Evolutionary conservation across 2,113 vertebrate species (phyloP), one percentile per base, ranked within the genome.

Genomic region (Taxidea taxus): DNA sequence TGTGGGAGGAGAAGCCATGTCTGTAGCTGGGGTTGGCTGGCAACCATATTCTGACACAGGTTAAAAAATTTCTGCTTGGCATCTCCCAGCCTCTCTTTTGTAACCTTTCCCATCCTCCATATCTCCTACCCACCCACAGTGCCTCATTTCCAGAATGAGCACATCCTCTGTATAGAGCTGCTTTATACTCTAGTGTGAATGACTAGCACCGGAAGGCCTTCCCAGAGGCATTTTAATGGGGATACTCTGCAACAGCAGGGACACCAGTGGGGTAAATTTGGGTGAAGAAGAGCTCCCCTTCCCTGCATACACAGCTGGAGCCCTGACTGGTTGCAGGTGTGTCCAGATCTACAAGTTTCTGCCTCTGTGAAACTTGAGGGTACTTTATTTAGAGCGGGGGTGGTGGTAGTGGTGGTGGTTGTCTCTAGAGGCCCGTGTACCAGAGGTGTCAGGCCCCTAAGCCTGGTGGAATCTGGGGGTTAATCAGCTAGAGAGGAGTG

Each of bases 351-450:
- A 23, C 47, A 39, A 8, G 86, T 95, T 96, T 96, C 94, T 93
- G 92, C 29, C 25, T 83, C 75, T 34, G 44, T 85, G 97, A 95
- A 97, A 94, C 89, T 47, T 10, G 37, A 70, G 13, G 51, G 62
- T 6, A 18, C 96, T 97, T 92, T 96, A 84, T 97, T 97, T 94
- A 95, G n/a, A 72, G 51, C 29, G 13, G 27, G 64, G 75, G 62
- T 0, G 10, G 3, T 7, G n/a, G 37, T n/a, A n/a, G n/a, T n/a
- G 31, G 51, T 5, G 21, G 21, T 20, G 2, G 20, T 9, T 89
- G 60, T 82, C 66, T 11, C 34, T 56, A 10, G 51, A 82, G 86
- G 56, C 58, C 39, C n/a, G 1, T 47, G 2, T 23, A 66, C 25
- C 54, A 34, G 56, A 84, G 51, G 23, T 27, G 37, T 86, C 10